Evolutionary conservation across 2,888 invertebrate species (phyloP).

Genomic region (Cyaniris semiargus): DNA sequence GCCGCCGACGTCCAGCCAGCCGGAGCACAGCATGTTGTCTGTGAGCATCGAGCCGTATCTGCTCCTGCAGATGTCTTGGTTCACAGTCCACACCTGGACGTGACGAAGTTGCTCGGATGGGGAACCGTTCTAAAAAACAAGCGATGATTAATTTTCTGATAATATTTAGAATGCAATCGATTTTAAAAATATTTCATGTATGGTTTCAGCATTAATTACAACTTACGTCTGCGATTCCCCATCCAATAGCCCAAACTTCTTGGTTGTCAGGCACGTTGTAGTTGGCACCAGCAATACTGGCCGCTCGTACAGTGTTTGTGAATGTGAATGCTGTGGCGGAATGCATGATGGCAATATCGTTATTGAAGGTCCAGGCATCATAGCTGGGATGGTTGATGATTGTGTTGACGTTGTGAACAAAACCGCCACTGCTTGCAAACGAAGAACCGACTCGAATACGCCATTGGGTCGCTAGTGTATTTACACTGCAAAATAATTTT

Average conservation of each 20-base stretch:
- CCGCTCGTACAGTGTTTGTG: constrained; percentile 45
- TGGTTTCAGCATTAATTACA: too few relatives aligned
- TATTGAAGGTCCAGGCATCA: constrained; percentile 41
- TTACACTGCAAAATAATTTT: not conserved
- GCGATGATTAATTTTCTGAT: not conserved
- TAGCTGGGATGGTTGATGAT: not conserved
- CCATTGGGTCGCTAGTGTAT: not conserved
- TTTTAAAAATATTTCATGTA: too few relatives aligned
- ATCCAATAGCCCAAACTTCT: constrained; percentile 56
- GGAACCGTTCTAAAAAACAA: constrained; percentile 46
- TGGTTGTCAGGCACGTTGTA: constrained; percentile 53
- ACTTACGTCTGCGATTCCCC: constrained; percentile 55
- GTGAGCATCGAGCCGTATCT: constrained; percentile 49
- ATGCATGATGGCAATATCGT: constrained; percentile 53
- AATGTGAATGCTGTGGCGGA: constrained; percentile 42
- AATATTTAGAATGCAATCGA: too few relatives aligned
- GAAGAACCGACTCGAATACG: constrained; percentile 7
- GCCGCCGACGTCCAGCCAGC: constrained; percentile 52
- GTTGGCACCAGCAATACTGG: constrained; percentile 50
- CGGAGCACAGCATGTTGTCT: constrained; percentile 58
- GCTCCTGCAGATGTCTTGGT: constrained; percentile 47
- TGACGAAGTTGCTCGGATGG: constrained; percentile 52
- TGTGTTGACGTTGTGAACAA: not conserved
- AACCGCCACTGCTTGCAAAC: not conserved
- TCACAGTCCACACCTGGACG: constrained; percentile 52